Percentiles rank a stretch among this genome's conserved stretches.
phyloP scores from a whole-genome alignment of 2,113 vertebrate genomes.

The Scomber colias region DNA sequence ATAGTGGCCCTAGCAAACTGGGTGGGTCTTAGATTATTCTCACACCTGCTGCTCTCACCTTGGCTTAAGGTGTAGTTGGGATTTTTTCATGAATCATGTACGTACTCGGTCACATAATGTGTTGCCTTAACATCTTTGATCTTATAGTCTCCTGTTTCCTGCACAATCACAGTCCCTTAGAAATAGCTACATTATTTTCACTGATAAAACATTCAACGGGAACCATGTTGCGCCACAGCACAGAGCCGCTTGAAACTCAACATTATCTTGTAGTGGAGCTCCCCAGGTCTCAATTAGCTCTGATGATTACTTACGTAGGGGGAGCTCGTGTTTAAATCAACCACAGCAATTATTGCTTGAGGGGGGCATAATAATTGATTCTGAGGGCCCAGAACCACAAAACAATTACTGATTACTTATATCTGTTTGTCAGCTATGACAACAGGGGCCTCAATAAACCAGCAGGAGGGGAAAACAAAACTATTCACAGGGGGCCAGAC shows the following conservation, averaged over 20 bases:
- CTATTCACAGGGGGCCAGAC: constrained; percentile 49
- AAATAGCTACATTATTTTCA: background rate
- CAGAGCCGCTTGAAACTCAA: constrained; percentile 39
- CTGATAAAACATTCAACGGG: constrained; percentile 17
- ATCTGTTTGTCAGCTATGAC: constrained; percentile 75
- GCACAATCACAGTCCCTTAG: background rate
- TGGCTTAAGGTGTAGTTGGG: constrained; percentile 25
- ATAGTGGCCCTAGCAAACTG: constrained; percentile 53
- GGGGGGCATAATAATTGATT: constrained; percentile 79
- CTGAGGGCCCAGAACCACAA: constrained; percentile 74
- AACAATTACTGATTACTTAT: constrained; percentile 83
- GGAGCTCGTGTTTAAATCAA: constrained; percentile 80
- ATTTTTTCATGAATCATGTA: background rate
- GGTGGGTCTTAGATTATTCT: constrained; percentile 74
- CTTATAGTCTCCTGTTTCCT: background rate
- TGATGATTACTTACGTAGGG: constrained; percentile 80
- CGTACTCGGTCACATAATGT: background rate
- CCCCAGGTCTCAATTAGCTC: constrained; percentile 83
- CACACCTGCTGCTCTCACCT: constrained; percentile 82
- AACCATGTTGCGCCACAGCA: background rate
- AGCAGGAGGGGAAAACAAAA: constrained; percentile 67
- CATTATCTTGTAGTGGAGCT: constrained; percentile 36
- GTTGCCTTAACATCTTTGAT: too few species aligned
- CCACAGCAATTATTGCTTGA: constrained; percentile 71
- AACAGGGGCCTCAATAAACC: constrained; percentile 74